These are phyloP conservation scores for Galbula dea DNA, from an alignment of 2,113 vertebrate genomes.

Conservation along the genomic window DNA sequence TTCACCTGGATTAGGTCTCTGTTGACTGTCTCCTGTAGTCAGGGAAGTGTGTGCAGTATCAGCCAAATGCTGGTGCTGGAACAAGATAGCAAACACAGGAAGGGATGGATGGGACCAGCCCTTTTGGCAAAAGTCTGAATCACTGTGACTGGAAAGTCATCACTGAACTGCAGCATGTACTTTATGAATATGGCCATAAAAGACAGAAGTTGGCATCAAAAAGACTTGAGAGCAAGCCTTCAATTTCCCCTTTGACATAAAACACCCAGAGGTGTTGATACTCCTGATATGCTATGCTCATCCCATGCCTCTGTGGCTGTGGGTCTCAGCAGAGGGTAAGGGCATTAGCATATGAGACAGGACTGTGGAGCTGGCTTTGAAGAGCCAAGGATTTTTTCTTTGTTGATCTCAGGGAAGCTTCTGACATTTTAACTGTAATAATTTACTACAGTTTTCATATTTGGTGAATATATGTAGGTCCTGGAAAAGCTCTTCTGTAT, in stretches of 20 bases:
- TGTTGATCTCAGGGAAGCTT: constrained; percentile 19
- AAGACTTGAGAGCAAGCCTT: not conserved
- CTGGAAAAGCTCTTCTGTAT: constrained; percentile 42
- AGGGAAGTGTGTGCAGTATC: not conserved
- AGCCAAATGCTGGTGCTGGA: not conserved
- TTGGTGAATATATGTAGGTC: constrained; percentile 31
- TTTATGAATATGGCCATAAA: not conserved
- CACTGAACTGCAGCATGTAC: not conserved
- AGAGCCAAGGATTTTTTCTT: not conserved
- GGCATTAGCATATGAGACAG: not conserved
- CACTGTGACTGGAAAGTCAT: not conserved
- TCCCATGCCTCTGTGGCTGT: not conserved
- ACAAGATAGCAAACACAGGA: not conserved
- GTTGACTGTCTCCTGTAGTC: not conserved
- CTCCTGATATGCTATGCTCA: not conserved
- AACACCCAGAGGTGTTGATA: not conserved
- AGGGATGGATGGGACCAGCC: not conserved
- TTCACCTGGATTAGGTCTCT: not conserved
- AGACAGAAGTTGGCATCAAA: not conserved
- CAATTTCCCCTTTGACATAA: not conserved
- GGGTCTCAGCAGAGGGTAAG: not conserved
- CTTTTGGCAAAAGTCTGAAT: not conserved
- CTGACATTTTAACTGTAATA: constrained; percentile 43
- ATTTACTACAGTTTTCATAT: constrained; percentile 49
- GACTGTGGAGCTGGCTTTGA: not conserved